Percentiles rank a stretch among this genome's conserved stretches.
These are phyloP conservation scores for Columbina picui DNA, from an alignment of 2,113 vertebrate genomes.

Conservation along the genomic window DNA sequence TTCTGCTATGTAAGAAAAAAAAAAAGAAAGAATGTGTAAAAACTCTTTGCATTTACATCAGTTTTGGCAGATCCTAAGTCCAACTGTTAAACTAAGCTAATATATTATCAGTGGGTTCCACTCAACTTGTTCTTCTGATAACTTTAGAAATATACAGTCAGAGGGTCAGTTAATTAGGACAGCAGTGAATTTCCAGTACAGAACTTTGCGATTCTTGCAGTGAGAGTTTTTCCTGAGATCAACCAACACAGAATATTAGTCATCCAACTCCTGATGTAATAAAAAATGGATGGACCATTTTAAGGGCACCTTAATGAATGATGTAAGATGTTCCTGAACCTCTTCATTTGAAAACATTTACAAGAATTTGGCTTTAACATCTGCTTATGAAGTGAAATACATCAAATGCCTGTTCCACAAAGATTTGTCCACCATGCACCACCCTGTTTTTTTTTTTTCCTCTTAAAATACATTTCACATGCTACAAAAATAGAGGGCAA, in stretches of 20 bases:
- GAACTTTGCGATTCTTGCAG: not conserved
- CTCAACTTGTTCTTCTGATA: not conserved
- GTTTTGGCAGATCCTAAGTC: not conserved
- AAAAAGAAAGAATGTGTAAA: not conserved
- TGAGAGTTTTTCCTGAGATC: not conserved
- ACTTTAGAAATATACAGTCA: not conserved
- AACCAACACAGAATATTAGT: not conserved
- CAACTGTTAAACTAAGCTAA: not conserved
- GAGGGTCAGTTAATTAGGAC: not conserved
- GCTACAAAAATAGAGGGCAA: not conserved
- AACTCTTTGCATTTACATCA: not conserved
- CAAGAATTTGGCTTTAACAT: not conserved
- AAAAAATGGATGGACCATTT: not conserved
- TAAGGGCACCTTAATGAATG: not conserved
- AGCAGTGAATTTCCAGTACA: not conserved
- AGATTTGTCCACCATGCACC: not conserved
- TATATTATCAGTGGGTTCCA: not conserved
- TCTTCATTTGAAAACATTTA: not conserved
- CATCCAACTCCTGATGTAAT: not conserved
- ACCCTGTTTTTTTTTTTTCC: not conserved
- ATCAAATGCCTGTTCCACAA: not conserved
- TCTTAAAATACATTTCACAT: not conserved
- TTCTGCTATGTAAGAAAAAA: not conserved
- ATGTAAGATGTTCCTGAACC: not conserved
- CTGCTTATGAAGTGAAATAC: not conserved